Evolutionary conservation across 2,888 invertebrate species (phyloP), one percentile per base, ranked within the genome.

Genomic region (Gymnosoma rotundatum): DNA sequence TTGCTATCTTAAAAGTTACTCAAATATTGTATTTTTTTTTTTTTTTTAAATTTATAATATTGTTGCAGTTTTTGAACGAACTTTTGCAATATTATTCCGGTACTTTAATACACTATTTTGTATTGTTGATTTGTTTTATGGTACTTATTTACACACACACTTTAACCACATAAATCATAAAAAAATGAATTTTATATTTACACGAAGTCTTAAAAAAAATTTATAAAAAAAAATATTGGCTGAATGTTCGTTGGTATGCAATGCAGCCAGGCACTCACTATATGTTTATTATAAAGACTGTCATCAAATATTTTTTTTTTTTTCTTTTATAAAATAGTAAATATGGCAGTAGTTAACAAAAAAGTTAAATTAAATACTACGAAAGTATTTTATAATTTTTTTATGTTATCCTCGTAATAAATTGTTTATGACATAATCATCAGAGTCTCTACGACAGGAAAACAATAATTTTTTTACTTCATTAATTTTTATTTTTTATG

Each of bases 391-490:
- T 48, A 60, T 58, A 25, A 21, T 72, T 78, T 48, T n/a, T n/a
- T 72, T 79, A 72, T 67, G 61, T 50, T 79, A 58, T 73, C 52
- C 54, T 32, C 56, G 60, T 52, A 73, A 79, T 73, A 60, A 73
- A 79, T 66, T 73, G 60, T 73, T 73, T 73, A 79, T 66, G 73
- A 79, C 66, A 73, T 79, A 73, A 79, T 79, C 79, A 78, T 78
- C 69, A 69, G 61, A 73, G 32, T 60, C 36, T 45, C 45, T 73
- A 66, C 67, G 79, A 79, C 66, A 72, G 58, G 58, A 14, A 45
- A 54, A 60, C 73, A 61, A 20, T n/a, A 1, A 38, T 21, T 32
- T 64, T 45, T 32, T 45, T 36, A 12, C 16, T 32, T 32, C 32
- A 32, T 32, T 5, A 5, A 7, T 1, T 52, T n/a, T 52, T 20